Evolutionary conservation across 2,797 vertebrate genomes (phyloP).

Genomic region (Peromyscus melanophrys): DNA sequence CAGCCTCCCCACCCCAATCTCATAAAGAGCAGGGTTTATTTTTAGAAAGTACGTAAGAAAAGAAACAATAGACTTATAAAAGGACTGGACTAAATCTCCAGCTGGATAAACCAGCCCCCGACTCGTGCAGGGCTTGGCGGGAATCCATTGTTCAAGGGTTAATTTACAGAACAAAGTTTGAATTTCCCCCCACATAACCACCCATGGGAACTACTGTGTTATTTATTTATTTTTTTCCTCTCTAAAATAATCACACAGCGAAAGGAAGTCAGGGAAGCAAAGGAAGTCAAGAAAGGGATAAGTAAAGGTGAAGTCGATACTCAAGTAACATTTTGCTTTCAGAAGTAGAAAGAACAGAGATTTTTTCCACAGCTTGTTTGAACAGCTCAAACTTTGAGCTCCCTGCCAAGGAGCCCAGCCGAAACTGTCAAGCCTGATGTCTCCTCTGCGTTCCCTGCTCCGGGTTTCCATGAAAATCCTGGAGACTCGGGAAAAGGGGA

Average conservation of each 20-base stretch:
- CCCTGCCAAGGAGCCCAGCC: conserved; percentile 80
- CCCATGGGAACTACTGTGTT: neutral
- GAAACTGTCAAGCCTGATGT: conserved; percentile 87
- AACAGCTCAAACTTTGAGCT: conserved; percentile 85
- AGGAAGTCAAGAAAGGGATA: conserved; percentile 65
- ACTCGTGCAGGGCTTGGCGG: neutral
- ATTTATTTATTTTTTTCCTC: conserved; percentile 30
- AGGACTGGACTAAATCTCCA: conserved; percentile 22
- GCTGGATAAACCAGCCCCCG: conserved; percentile 23
- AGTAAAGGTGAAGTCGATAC: conserved; percentile 81
- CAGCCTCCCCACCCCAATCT: neutral
- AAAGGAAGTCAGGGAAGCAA: neutral
- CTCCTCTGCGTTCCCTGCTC: conserved; percentile 87
- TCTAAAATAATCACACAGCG: conserved; percentile 62
- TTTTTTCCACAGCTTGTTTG: conserved; percentile 83
- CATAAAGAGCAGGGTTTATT: conserved; percentile 3
- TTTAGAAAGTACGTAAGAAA: neutral
- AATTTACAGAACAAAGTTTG: conserved; percentile 69
- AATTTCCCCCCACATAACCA: neutral
- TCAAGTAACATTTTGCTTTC: conserved; percentile 69
- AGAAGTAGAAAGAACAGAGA: conserved; percentile 71
- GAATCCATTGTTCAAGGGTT: conserved; percentile 68
- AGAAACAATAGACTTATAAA: conserved; percentile 29
- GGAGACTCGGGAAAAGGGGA: conserved; percentile 84
- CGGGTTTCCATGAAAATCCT: conserved; percentile 88